phyloP scores from a whole-genome alignment of 2,797 vertebrate species.

The Danio aesculapii region DNA sequence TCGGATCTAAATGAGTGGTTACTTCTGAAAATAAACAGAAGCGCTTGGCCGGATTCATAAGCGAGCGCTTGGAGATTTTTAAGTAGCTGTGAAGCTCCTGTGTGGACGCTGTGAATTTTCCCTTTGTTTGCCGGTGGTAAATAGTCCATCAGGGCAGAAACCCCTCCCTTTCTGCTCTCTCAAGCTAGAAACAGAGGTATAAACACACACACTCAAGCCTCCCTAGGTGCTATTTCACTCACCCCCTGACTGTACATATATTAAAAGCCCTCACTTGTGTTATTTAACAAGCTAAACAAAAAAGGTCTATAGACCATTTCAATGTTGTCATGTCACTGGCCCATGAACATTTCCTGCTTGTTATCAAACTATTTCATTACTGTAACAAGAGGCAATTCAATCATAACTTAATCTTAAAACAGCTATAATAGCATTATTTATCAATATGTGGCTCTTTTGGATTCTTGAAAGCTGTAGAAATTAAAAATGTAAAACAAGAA shows the following conservation, averaged over 20 bases:
- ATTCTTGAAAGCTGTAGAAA: too few relatives aligned
- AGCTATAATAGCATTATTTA: too few relatives aligned
- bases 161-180: constrained; percentile 34
- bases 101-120: constrained; percentile 58
- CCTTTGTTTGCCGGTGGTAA: constrained; percentile 62
- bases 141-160: constrained; percentile 57
- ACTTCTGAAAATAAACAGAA: constrained; percentile 59
- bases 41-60: constrained; percentile 37
- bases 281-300: constrained; percentile 6
- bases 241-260: constrained; percentile 69
- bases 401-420: too few relatives aligned
- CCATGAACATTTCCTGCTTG: too few relatives aligned
- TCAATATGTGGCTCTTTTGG: too few relatives aligned
- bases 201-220: constrained; percentile 50
- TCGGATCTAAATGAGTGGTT: constrained; percentile 53
- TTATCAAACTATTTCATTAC: too few relatives aligned
- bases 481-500: too few relatives aligned
- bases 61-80: constrained; percentile 18
- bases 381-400: too few relatives aligned
- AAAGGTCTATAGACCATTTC: too few relatives aligned
- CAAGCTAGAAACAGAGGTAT: constrained; percentile 49
- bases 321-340: too few relatives aligned
- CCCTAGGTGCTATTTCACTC: constrained; percentile 65
- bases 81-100: constrained; percentile 57
- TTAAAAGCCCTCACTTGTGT: constrained; percentile 70